These are phyloP conservation scores for Epinephelus fuscoguttatus DNA, from an alignment of 2,113 vertebrate species.

Conservation along the genomic window DNA sequence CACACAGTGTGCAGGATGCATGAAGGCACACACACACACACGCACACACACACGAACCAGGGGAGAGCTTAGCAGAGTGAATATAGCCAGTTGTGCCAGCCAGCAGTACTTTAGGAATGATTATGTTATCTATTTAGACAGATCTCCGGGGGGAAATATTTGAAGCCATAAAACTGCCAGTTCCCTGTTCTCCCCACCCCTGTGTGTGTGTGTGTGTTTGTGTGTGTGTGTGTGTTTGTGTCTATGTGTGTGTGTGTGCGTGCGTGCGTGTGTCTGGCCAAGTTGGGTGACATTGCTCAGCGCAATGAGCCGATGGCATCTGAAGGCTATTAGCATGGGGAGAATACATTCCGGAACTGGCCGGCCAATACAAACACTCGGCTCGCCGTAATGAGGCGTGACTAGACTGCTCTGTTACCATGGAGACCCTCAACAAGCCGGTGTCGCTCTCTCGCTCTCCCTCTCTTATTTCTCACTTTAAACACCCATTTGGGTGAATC, in stretches of 20 bases:
- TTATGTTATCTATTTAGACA: slow-evolving; percentile 77
- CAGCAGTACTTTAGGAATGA: slow-evolving; percentile 64
- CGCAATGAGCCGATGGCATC: slow-evolving; percentile 81
- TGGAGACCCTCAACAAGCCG: slow-evolving; percentile 77
- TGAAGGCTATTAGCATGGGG: slow-evolving; percentile 84
- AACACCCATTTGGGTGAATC: slow-evolving; percentile 42
- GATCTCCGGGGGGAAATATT: slow-evolving; percentile 68
- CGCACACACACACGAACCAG: slow-evolving; percentile 13
- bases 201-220: slow-evolving; percentile 6
- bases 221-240: slow-evolving; percentile 28
- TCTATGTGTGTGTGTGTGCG: slow-evolving; percentile 42
- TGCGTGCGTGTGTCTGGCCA: slow-evolving; percentile 39
- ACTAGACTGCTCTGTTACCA: slow-evolving; percentile 81
- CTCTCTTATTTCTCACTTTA: slow-evolving; percentile 36
- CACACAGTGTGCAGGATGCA: neutral
- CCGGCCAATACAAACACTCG: slow-evolving; percentile 80
- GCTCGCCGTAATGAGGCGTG: slow-evolving; percentile 84
- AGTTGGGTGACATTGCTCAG: slow-evolving; percentile 77
- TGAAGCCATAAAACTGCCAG: slow-evolving; percentile 68
- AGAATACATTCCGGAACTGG: slow-evolving; percentile 83
- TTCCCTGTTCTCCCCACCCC: slow-evolving; percentile 29
- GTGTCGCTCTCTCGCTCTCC: slow-evolving; percentile 23
- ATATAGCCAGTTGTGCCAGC: slow-evolving; percentile 57
- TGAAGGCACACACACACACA: neutral
- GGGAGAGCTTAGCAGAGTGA: slow-evolving; percentile 44